Base-by-base conservation (phyloP, 2,113 vertebrate genomes). In the Psophia crepitans region DNA sequence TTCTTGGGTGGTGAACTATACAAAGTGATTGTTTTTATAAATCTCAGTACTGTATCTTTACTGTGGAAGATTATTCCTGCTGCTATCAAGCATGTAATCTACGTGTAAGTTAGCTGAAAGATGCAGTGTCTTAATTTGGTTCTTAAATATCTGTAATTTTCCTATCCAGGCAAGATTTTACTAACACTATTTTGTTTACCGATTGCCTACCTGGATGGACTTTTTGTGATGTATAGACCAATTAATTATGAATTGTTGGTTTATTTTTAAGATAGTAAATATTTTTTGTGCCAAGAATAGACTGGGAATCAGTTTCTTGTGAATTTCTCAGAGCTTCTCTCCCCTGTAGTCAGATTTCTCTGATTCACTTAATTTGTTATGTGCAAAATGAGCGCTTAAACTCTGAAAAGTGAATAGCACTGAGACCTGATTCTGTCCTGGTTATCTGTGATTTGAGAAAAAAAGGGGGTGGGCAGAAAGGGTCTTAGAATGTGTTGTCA, bases 1-100 rank as follows among this genome's bases (percentile, higher is more conserved):
- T 98, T 97, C 96, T 97, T 97, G 97, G 97, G 93, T 82, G 84
- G 85, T 94, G 22, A 96, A 84, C 43, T 66, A 13, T 89, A 88
- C 26, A 65, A 51, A 46, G 57, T 11, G 28, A 46, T 32, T 0
- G 33, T 0, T 56, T 84, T 95, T 64, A 73, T 78, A 51, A 82
- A 49, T 91, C 24, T 86, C 75, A 82, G 11, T 66, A 68, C 35
- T 76, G 35, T 91, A 35, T 84, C 39, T 93, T 10, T 76, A 30
- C 37, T 68, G 44, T 69, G 39, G 61, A 87, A 68, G 30, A 30
- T 79, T 74, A 46, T 84, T 85, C n/a, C 19, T 95, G 61, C 9
- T 93, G 58, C 41, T 87, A 1, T 83, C 10, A 53, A 76, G 49
- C 53, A 37, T 63, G 12, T 82, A 35, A 82, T 24, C 61, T 75